Evolutionary conservation across 2,888 invertebrate species (phyloP), one percentile per base, ranked within the genome.

Genomic region (Agonum fuliginosum): DNA sequence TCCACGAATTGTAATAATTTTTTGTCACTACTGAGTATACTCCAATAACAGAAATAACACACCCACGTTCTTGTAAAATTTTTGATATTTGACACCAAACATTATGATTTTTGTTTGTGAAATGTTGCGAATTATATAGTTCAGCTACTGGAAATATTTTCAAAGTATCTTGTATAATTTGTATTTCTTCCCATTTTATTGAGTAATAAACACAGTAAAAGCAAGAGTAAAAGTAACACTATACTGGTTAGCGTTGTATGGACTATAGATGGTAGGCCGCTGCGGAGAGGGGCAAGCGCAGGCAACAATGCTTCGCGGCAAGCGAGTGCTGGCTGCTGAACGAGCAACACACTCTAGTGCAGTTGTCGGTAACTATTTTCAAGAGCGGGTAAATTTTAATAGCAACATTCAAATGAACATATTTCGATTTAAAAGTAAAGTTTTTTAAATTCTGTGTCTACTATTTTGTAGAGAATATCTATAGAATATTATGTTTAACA

Each of bases 1-100:
- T 19, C 48, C 48, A 48, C 1, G 48, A 3, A 48, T 48, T 48
- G n/a, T 48, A 48, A 48, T 48, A 48, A 48, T 48, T 48, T 48
- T 48, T 48, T 48, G 48, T 48, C 1, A 48, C 48, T n/a, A 17
- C 48, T 19, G 48, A 19, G n/a, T 48, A 48, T 2, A 48, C 19
- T 19, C 48, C 20, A 1, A 48, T 1, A 17, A 19, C 48, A 48
- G 48, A 48, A 10, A 48, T 17, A 48, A 17, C 8, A 19, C 48
- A 48, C 1, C 19, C 48, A 48, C 48, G 48, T 2, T 48, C 48
- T 48, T 48, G 5, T 17, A 20, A 17, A 48, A 48, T 3, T 48
- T 17, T 17, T 1, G 48, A 48, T 48, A 48, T 19, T 48, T 48
- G 19, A 48, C 4, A 48, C 48, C 48, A 48, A 48, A 48, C 48